These are phyloP conservation scores for Polypterus bichir DNA, from an alignment of 2,113 vertebrate genomes.

Conservation along the genomic window DNA sequence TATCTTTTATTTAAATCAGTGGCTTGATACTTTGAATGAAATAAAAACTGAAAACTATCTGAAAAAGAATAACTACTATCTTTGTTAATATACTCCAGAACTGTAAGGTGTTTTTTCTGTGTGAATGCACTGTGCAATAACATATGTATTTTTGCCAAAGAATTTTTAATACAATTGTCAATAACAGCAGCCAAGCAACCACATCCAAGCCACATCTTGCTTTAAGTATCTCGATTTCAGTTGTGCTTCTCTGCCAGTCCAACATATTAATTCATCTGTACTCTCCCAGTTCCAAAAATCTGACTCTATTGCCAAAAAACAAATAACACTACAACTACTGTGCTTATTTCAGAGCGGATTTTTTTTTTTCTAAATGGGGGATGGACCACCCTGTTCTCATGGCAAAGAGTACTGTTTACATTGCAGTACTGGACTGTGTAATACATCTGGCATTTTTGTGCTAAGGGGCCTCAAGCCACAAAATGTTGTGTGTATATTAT, in stretches of 20 bases:
- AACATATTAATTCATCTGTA: slow-evolving; percentile 42
- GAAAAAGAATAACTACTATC: too few relatives aligned
- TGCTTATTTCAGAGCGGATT: slow-evolving; percentile 37
- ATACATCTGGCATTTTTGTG: slow-evolving; percentile 99
- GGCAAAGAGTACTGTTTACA: slow-evolving; percentile 94
- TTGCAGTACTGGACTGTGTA: slow-evolving; percentile 95
- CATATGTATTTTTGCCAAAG: too few relatives aligned
- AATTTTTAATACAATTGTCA: too few relatives aligned
- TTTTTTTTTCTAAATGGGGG: slow-evolving; percentile 32
- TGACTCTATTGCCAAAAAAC: slow-evolving; percentile 53
- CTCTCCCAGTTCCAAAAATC: slow-evolving; percentile 42
- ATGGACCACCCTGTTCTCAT: slow-evolving; percentile 90
- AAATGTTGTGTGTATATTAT: too few relatives aligned
- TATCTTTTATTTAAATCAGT: too few relatives aligned
- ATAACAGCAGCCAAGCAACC: slow-evolving; percentile 19
- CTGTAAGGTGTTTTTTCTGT: too few relatives aligned
- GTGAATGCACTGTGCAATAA: too few relatives aligned
- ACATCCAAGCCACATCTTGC: slow-evolving; percentile 39
- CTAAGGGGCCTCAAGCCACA: slow-evolving; percentile 61
- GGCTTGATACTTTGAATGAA: too few relatives aligned
- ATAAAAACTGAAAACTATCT: too few relatives aligned
- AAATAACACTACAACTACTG: slow-evolving; percentile 66
- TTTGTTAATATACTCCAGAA: too few relatives aligned
- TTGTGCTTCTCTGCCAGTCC: slow-evolving; percentile 36
- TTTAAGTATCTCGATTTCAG: slow-evolving; percentile 35